phyloP scores from a whole-genome alignment of 2,888 invertebrate species.

The Lochmaea crataegi region DNA sequence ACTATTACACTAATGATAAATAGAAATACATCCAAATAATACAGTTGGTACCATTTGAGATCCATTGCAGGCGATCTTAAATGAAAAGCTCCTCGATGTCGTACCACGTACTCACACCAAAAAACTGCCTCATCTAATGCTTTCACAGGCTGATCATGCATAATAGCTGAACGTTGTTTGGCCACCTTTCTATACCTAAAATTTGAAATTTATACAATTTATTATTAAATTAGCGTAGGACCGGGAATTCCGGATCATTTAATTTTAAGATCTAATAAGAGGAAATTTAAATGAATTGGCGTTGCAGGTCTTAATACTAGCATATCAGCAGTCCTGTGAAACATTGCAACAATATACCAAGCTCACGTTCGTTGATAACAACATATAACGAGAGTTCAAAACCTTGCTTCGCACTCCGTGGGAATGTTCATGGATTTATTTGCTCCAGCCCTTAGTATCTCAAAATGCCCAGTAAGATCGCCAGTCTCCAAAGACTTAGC shows the following conservation, averaged over 20 bases:
- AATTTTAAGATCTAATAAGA: neutral
- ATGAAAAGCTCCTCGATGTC: slow-evolving; percentile 35
- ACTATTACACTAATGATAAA: slow-evolving; percentile 6
- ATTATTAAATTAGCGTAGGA: too few relatives aligned
- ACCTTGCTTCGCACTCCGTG: too few relatives aligned
- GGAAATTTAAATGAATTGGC: too few relatives aligned
- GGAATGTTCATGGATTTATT: too few relatives aligned
- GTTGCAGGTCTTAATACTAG: too few relatives aligned
- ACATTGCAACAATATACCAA: too few relatives aligned
- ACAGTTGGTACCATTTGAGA: slow-evolving; percentile 44
- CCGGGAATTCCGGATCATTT: neutral
- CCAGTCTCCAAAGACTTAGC: too few relatives aligned
- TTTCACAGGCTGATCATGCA: slow-evolving; percentile 34
- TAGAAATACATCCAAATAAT: slow-evolving; percentile 38
- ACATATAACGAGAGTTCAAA: too few relatives aligned
- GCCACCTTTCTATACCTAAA: slow-evolving; percentile 38
- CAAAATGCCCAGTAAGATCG: too few relatives aligned
- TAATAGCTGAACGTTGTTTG: slow-evolving; percentile 31
- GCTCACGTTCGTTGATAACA: too few relatives aligned
- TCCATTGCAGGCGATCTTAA: slow-evolving; percentile 39
- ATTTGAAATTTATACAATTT: neutral
- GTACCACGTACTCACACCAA: slow-evolving; percentile 45
- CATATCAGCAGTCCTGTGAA: too few relatives aligned
- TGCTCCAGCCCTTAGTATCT: too few relatives aligned
- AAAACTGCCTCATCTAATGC: slow-evolving; percentile 43